phyloP scores from a whole-genome alignment of 2,113 vertebrate genomes.

The Dermatemys mawii region DNA sequence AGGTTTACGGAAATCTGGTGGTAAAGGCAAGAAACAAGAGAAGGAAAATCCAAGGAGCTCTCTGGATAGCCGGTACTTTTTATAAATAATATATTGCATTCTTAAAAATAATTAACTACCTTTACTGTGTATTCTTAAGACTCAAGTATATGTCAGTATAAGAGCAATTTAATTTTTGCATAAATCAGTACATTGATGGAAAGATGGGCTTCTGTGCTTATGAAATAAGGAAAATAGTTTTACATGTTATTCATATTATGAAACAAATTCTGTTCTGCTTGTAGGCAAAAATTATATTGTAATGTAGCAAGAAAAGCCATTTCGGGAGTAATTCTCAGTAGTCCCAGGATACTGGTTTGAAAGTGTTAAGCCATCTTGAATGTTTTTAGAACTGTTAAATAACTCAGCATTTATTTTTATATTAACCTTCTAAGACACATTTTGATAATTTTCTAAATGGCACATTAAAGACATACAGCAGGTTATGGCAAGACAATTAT shows the following conservation, averaged over 20 bases:
- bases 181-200: not conserved
- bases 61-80: constrained; percentile 89
- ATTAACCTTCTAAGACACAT: not conserved
- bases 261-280: not conserved
- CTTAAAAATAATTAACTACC: not conserved
- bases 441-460: not conserved
- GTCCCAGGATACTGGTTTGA: not conserved
- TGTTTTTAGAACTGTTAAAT: not conserved
- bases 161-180: not conserved
- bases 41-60: constrained; percentile 87
- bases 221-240: not conserved
- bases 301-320: not conserved
- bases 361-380: not conserved
- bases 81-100: not conserved
- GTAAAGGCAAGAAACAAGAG: constrained; percentile 91
- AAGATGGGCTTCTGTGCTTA: not conserved
- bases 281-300: not conserved
- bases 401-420: not conserved
- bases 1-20: constrained; percentile 91
- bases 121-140: not conserved
- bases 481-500: not conserved
- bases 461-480: not conserved
- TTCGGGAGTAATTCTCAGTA: not conserved
- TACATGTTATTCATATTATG: not conserved
- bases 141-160: not conserved